phyloP scores from a whole-genome alignment of 2,888 invertebrate species.

The Oegoconia quadripuncta region DNA sequence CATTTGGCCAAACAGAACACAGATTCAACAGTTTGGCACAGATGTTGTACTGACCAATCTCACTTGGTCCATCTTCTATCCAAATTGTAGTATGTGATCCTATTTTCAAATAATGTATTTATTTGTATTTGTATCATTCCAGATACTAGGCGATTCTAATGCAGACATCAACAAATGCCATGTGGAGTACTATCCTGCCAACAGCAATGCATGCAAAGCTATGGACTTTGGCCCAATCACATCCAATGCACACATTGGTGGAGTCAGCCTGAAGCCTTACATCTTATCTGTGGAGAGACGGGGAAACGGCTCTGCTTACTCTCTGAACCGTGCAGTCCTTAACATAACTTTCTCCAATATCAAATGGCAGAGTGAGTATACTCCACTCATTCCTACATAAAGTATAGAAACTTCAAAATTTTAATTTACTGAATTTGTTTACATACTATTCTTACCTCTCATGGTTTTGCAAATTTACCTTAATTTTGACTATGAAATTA shows the following conservation, averaged over 20 bases:
- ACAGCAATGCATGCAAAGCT: conserved; percentile 53
- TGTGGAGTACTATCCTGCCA: conserved; percentile 50
- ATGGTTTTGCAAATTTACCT: no score
- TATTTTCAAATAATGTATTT: neutral
- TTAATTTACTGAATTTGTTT: no score
- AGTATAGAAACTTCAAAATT: no score
- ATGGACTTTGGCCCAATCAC: conserved; percentile 61
- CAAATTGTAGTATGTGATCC: neutral
- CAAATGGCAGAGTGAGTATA: conserved; percentile 68
- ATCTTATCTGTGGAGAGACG: conserved; percentile 30
- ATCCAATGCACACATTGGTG: conserved; percentile 54
- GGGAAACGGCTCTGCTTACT: conserved; percentile 14
- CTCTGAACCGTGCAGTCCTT: conserved; percentile 53
- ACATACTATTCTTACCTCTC: no score
- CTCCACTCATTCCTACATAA: neutral
- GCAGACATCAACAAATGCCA: conserved; percentile 50
- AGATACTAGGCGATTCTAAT: conserved; percentile 48
- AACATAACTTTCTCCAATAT: conserved; percentile 71
- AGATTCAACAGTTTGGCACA: no score
- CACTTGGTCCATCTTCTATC: neutral
- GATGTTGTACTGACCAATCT: no score
- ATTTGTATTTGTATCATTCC: conserved; percentile 13
- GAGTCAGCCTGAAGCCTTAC: conserved; percentile 60
- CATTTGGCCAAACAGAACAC: no score
- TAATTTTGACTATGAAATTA: no score